Base-by-base conservation (phyloP, 2,113 vertebrate genomes). In the Sinosuthora webbiana region DNA sequence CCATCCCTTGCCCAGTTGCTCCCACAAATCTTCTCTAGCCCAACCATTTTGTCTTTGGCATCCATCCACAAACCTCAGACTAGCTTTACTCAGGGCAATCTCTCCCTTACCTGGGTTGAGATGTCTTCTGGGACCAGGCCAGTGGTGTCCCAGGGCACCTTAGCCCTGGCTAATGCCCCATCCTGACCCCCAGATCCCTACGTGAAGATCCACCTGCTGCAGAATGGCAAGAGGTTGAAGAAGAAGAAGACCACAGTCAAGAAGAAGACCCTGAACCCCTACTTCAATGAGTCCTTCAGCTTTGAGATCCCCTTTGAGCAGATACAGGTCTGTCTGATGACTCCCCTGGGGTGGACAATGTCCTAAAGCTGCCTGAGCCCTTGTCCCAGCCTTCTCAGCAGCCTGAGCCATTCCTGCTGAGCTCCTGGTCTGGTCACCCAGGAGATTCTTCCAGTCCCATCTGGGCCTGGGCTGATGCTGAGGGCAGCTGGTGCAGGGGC, bases 181-280 rank as follows among this genome's bases (percentile, higher is more conserved):
- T 53, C 67, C 49, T 90, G 65, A 31, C 23, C 25, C 59, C 47
- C 94, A 99, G 99, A 99, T 98, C 99, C 99, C 67, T 99, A 99
- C 0, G 99, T 99, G 97, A 99, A 99, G 97, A 99, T 99, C 53
- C 99, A 99, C 95, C 97, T 99, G 95, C 98, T 99, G 98, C 99
- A 99, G 97, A 99, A 99, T 0, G 99, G 99, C 45, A 99, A 99
- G 97, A 98, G 98, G 78, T 98, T 99, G 94, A 99, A 99, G 98
- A 99, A 99, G 98, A 99, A 99, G 98, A 99, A 99, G 98, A 99
- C 99, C 1, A 99, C 99, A 2, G 99, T 99, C 94, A 99, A 99
- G 95, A 99, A 99, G 98, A 99, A 99, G 98, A 99, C 99, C 7
- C 95, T 99, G 97, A 99, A 99, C 97, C 99, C 99, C 2, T 99